Evolutionary conservation across 2,113 vertebrate species (phyloP), one percentile per base, ranked within the genome.

Genomic region (Ammodytes dubius): DNA sequence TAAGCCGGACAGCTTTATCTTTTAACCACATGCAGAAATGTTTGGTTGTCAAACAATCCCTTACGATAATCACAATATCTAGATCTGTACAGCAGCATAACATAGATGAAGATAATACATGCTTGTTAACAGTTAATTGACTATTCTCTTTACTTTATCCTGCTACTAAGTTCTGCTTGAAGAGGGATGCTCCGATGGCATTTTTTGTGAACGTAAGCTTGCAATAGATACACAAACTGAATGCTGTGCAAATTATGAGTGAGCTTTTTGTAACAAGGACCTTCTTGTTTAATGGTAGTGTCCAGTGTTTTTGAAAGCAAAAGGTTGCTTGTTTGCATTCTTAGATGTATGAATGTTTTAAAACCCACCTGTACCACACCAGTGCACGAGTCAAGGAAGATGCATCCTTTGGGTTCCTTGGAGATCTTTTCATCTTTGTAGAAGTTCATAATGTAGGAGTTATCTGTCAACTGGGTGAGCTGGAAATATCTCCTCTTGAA

Each of bases 351-450:
- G 12, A 46, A n/a, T 27, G 39, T 5, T 43, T 39, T 43, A 37
- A 74, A 54, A 88, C 96, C 85, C 82, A 99, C 98, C 97, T 99
- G 98, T 1, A 99, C 87, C 0, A 99, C 98, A 58, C 97, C 98
- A 0, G 98, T 99, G 84, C 98, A 99, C 0, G 98, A 99, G 94
- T 99, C 98, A 83, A 99, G 94, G 91, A 99, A 99, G 88, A 99
- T 99, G 89, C 98, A 99, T 39, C 98, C 98, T 90, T 99, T 99
- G 27, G 98, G 98, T 76, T 99, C 98, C 93, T 99, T 99, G 6
- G 97, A 99, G 87, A 99, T 99, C 92, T 99, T 99, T 86, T 99
- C 98, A 82, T 99, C 98, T 94, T 99, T 99, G 92, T 99, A 99
- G 91, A 99, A 99, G 91, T 99, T 99, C 98, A 99, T 99, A 93